phyloP scores from a whole-genome alignment of 2,888 invertebrate species.

The Agriopis leucophaearia region DNA sequence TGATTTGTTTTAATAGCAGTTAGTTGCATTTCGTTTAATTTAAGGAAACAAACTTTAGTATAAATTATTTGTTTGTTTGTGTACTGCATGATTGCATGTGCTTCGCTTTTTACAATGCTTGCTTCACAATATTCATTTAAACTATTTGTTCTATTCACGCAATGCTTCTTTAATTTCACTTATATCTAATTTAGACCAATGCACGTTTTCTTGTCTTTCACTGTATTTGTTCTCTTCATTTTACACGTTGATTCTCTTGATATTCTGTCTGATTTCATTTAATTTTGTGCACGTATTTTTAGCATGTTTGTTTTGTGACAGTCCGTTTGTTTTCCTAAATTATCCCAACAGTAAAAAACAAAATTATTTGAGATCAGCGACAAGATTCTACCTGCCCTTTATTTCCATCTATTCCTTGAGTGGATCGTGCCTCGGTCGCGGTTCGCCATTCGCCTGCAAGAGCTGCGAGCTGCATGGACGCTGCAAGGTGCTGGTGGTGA shows the following conservation, averaged over 20 bases:
- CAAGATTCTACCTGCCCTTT: conserved; percentile 77
- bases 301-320: conserved; percentile 60
- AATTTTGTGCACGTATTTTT: conserved; percentile 79
- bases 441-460: conserved; percentile 71
- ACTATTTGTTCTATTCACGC: conserved; percentile 54
- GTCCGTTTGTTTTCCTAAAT: conserved; percentile 58
- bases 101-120: conserved; percentile 68
- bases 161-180: conserved; percentile 54
- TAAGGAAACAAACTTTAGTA: conserved; percentile 60
- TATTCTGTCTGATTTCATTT: conserved; percentile 77
- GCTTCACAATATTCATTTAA: conserved; percentile 41
- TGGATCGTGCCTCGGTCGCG: conserved; percentile 66
- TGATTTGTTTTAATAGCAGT: conserved; percentile 70
- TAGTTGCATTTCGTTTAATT: conserved; percentile 60
- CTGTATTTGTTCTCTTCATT: conserved; percentile 30
- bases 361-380: conserved; percentile 85
- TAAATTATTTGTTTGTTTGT: conserved; percentile 56
- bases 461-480: conserved; percentile 79
- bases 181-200: conserved; percentile 32
- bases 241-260: conserved; percentile 34
- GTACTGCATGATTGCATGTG: conserved; percentile 62
- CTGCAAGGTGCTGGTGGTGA: conserved; percentile 81
- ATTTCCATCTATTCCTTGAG: conserved; percentile 59
- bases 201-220: conserved; percentile 44
- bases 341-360: conserved; percentile 48